Evolutionary conservation across 2,113 vertebrate species (phyloP).

Genomic region (Grammomys dolichurus): DNA sequence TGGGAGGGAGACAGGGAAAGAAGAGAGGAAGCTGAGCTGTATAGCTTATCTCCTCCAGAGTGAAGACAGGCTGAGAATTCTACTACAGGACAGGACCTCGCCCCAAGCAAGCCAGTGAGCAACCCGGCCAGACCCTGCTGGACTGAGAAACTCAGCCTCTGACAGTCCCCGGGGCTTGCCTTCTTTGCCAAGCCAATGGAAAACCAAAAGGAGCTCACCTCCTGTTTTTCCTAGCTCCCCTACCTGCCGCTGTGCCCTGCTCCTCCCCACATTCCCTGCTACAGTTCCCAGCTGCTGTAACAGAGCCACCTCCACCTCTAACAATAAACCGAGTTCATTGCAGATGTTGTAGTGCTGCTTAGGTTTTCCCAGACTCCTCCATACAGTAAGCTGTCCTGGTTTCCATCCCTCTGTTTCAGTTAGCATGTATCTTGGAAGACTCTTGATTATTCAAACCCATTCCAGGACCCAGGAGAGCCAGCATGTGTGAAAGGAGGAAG

Average conservation of each 20-base stretch:
- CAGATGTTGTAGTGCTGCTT: slow-evolving; percentile 43
- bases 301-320: slow-evolving; percentile 75
- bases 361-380: slow-evolving; percentile 42
- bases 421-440: slow-evolving; percentile 23
- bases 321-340: slow-evolving; percentile 83
- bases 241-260: slow-evolving; percentile 69
- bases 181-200: slow-evolving; percentile 68
- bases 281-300: slow-evolving; percentile 78
- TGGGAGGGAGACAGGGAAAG: slow-evolving; percentile 43
- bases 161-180: slow-evolving; percentile 18
- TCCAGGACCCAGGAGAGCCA: slow-evolving; percentile 20
- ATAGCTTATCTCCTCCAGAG: slow-evolving; percentile 47
- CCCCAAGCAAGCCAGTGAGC: slow-evolving; percentile 66
- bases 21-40: slow-evolving; percentile 47
- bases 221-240: slow-evolving; percentile 67
- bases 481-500: neutral
- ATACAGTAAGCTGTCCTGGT: slow-evolving; percentile 10
- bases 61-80: slow-evolving; percentile 49
- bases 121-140: slow-evolving; percentile 42
- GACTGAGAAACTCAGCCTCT: slow-evolving; percentile 61
- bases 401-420: slow-evolving; percentile 52
- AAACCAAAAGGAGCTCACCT: slow-evolving; percentile 59
- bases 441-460: neutral
- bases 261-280: slow-evolving; percentile 66
- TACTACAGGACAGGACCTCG: slow-evolving; percentile 57